Evolutionary conservation across 1,140 invertebrate species (phyloP), one percentile per base, ranked within the genome.

Genomic region (Drosophila pallidifrons): DNA sequence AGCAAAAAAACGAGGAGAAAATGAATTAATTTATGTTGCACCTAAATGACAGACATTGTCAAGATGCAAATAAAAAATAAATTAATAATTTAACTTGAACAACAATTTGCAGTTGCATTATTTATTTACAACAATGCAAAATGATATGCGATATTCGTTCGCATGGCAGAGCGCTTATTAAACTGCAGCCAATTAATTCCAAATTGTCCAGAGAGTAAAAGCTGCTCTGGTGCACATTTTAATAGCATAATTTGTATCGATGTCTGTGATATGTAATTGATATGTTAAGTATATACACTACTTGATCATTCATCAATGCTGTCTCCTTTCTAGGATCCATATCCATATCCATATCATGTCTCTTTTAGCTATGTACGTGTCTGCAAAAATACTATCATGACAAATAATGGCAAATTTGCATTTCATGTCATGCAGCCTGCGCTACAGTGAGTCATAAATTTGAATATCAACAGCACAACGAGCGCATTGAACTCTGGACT

Each of bases 1-100:
- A 32, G 32, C 32, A 32, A 15, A 35, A 35, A n/a, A 15, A 46
- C 20, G 20, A 25, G 20, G 20, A 49, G 52, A 43, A 79, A 63
- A 61, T 72, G 70, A 83, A 89, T 88, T 88, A 88, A 88, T 88
- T 88, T 83, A 81, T 89, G 77, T 81, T 82, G 80, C 77, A 75
- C 83, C 79, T 80, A 88, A 89, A 83, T 88, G 83, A 88, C 83
- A 89, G 85, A 83, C 77, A 77, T 81, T 88, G 83, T 88, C 83
- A 83, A 89, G 83, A 88, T 88, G 85, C 81, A 78, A 85, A 85
- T 78, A 85, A 81, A 75, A 83, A 89, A 81, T 89, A 67, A 83
- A 88, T 89, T 75, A 73, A 75, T 85, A 83, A 89, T 89, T 88
- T 66, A 52, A 88, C 61, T 75, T 73, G 30, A 87, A 73, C 76